Conservation (phyloP, 2,797 vertebrate species). For the Harpagifer antarcticus region DNA sequence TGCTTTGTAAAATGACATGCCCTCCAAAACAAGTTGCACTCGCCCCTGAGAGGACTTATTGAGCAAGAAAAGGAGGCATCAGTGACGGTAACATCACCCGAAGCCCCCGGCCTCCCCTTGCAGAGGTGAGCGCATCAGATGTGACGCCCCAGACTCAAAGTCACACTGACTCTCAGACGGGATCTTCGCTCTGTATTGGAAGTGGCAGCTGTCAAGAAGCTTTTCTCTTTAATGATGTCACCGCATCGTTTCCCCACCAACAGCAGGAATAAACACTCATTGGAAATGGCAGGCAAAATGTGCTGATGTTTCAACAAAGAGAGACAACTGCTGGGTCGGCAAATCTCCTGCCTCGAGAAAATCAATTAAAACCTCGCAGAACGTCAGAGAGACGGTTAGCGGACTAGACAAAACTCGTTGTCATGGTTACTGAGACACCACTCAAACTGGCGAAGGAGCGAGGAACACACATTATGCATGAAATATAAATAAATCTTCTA, state of each 20-base stretch:
- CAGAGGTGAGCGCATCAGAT: constrained; percentile 45
- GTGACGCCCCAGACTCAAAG: constrained; percentile 45
- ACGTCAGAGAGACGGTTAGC: constrained; percentile 43
- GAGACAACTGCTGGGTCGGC: constrained; percentile 71
- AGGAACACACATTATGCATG: constrained; percentile 26
- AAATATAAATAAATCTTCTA: constrained; percentile 24
- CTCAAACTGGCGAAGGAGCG: constrained; percentile 15
- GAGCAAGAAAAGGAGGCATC: constrained; percentile 28
- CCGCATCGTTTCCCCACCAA: constrained; percentile 53
- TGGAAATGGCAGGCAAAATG: constrained; percentile 61
- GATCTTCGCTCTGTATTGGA: constrained; percentile 48
- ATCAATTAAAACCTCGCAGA: constrained; percentile 64
- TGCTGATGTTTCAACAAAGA: constrained; percentile 74
- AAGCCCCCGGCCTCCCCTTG: constrained; percentile 35
- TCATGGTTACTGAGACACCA: constrained; percentile 60
- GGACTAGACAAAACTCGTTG: constrained; percentile 64
- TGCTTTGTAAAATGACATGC: constrained; percentile 23
- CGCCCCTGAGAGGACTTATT: constrained; percentile 24
- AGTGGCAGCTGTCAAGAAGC: constrained; percentile 76
- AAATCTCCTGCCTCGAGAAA: constrained; percentile 67
- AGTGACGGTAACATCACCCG: constrained; percentile 46
- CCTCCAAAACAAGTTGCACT: constrained; percentile 33
- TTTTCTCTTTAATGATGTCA: constrained; percentile 56
- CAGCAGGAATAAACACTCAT: constrained; percentile 46
- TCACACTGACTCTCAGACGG: constrained; percentile 46